Evolutionary conservation across 2,888 invertebrate species (phyloP).

Genomic region (Drosophila fungiperda): DNA sequence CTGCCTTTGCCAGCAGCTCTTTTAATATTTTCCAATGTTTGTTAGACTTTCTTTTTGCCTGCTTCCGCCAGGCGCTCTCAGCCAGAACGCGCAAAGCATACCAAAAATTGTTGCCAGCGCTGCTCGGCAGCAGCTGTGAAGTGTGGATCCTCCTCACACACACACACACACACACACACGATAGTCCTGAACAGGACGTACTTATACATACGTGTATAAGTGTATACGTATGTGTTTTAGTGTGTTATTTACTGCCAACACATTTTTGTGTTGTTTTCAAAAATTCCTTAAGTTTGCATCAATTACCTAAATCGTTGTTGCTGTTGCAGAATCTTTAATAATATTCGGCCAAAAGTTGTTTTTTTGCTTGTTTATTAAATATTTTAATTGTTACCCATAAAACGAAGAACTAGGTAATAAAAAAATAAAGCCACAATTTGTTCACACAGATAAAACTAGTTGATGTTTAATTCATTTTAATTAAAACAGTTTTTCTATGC

Average conservation of each 20-base stretch:
- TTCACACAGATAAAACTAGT: neutral
- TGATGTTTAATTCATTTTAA: neutral
- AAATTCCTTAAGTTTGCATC: constrained; percentile 32
- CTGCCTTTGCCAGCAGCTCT: constrained; percentile 67
- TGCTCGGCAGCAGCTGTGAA: constrained; percentile 13
- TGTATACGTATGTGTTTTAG: neutral
- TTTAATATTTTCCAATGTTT: constrained; percentile 72
- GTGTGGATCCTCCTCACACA: constrained; percentile 10
- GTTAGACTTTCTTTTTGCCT: constrained; percentile 52
- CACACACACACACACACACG: neutral
- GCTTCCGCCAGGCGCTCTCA: constrained; percentile 28
- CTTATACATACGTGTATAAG: constrained; percentile 17
- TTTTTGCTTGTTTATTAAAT: neutral
- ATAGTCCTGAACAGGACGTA: constrained; percentile 26
- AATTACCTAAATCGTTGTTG: constrained; percentile 21
- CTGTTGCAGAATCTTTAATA: neutral
- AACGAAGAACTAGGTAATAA: neutral
- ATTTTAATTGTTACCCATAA: too few relatives aligned
- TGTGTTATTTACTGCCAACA: constrained; percentile 37
- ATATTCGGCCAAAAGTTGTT: neutral
- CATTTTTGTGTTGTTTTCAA: constrained; percentile 46
- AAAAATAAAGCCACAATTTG: neutral
- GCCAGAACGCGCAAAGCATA: constrained; percentile 25
- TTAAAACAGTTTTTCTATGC: neutral
- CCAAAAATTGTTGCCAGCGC: constrained; percentile 16